These are phyloP conservation scores for Nothobranchius kuhntae DNA, from an alignment of 2,113 vertebrate species.

Conservation along the genomic window DNA sequence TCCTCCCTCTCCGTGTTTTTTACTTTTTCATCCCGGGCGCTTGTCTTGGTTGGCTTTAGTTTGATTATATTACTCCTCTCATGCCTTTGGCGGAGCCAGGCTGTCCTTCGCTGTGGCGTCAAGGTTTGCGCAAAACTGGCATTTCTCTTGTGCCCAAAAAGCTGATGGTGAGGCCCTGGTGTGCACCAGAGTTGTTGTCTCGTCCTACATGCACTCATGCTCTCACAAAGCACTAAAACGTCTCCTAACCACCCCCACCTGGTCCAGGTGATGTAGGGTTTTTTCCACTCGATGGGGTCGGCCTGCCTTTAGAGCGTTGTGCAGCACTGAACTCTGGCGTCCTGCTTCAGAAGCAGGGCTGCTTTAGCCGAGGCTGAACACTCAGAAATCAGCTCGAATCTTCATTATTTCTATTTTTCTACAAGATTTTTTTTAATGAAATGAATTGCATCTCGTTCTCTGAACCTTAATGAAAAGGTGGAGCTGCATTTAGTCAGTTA, in stretches of 20 bases:
- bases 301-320: neutral
- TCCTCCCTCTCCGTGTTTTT: conserved; percentile 47
- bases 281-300: conserved; percentile 22
- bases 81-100: conserved; percentile 89
- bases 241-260: conserved; percentile 33
- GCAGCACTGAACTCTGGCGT: neutral
- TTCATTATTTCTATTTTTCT: neutral
- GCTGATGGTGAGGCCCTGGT: conserved; percentile 93
- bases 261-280: conserved; percentile 25
- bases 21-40: conserved; percentile 78
- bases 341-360: neutral
- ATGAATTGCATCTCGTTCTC: neutral
- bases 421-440: neutral
- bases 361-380: neutral
- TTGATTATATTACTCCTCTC: conserved; percentile 92
- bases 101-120: conserved; percentile 98
- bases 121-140: conserved; percentile 99
- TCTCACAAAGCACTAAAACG: conserved; percentile 47
- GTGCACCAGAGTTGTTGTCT: conserved; percentile 71
- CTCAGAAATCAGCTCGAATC: neutral
- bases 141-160: conserved; percentile 98
- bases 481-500: neutral
- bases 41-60: conserved; percentile 93
- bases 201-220: conserved; percentile 49
- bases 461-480: neutral